Conservation (phyloP, 2,888 invertebrate species). For the Girardia tigrina region DNA sequence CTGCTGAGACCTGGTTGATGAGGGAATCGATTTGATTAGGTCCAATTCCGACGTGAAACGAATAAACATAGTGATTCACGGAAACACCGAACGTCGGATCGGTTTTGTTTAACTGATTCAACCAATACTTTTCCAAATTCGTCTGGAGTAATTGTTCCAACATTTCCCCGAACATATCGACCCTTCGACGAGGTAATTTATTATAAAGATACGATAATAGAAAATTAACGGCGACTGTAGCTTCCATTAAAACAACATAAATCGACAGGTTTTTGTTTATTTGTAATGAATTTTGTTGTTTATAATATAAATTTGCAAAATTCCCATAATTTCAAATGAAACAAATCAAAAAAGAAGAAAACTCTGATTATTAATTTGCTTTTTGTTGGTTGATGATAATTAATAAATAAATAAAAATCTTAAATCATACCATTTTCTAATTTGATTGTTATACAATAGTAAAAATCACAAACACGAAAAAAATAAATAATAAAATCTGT, state of each 20-base stretch:
- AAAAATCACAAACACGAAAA: too few species aligned
- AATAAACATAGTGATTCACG: constrained; percentile 38
- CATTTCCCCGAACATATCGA: constrained; percentile 91
- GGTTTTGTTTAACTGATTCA: constrained; percentile 59
- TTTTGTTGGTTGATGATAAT: not conserved
- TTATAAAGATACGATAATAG: constrained; percentile 96
- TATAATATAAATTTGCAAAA: too few species aligned
- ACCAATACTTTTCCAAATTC: constrained; percentile 85
- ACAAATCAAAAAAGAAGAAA: not conserved
- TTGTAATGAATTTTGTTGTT: too few species aligned
- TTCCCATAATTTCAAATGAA: not conserved
- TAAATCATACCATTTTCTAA: not conserved
- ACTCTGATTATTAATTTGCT: not conserved
- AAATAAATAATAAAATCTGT: too few species aligned
- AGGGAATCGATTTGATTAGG: constrained; percentile 75
- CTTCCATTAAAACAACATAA: constrained; percentile 98
- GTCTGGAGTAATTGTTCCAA: constrained; percentile 81
- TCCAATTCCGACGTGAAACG: constrained; percentile 62
- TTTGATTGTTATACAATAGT: not conserved
- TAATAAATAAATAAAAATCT: not conserved
- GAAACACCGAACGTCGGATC: constrained; percentile 38
- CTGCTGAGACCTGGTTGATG: constrained; percentile 71
- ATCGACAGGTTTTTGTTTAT: too few species aligned
- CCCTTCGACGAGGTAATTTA: constrained; percentile 83
- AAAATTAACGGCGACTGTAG: constrained; percentile 93